Percentiles rank a stretch among this genome's conserved stretches.
These are phyloP conservation scores for Stomatorhinus ivindoensis DNA, from an alignment of 2,113 vertebrate genomes.

Conservation along the genomic window DNA sequence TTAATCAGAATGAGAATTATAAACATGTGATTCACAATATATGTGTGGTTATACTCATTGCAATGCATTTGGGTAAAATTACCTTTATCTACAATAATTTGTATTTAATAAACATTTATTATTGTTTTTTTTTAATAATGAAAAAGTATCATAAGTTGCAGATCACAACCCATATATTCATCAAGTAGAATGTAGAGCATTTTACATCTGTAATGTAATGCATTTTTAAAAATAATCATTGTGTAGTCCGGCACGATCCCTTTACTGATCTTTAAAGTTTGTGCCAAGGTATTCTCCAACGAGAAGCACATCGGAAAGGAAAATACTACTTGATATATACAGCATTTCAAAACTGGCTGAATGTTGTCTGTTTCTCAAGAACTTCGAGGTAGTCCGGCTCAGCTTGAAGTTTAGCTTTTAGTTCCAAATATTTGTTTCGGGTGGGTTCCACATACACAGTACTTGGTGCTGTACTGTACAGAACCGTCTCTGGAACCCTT, in stretches of 20 bases:
- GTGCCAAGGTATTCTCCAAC: constrained; percentile 85
- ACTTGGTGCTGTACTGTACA: constrained; percentile 82
- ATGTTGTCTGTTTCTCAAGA: constrained; percentile 95
- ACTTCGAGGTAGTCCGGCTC: constrained; percentile 99
- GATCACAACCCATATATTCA: constrained; percentile 50
- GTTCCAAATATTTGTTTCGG: constrained; percentile 90
- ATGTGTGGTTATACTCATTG: constrained; percentile 67
- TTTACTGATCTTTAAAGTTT: constrained; percentile 61
- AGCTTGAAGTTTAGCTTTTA: constrained; percentile 95
- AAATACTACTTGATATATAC: constrained; percentile 20
- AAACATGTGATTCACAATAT: constrained; percentile 58
- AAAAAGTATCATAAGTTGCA: constrained; percentile 63
- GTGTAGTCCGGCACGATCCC: constrained; percentile 77
- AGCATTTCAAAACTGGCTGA: constrained; percentile 84
- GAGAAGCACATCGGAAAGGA: constrained; percentile 49
- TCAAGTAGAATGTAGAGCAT: constrained; percentile 47
- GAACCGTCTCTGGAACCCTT: constrained; percentile 80
- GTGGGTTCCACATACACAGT: constrained; percentile 88
- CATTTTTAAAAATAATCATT: constrained; percentile 62
- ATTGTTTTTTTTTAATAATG: constrained; percentile 22
- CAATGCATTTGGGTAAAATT: constrained; percentile 61
- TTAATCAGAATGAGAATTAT: constrained; percentile 49
- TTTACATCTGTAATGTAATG: constrained; percentile 52
- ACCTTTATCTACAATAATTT: constrained; percentile 64
- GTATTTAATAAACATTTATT: constrained; percentile 53